Evolutionary conservation across 2,797 vertebrate species (phyloP).

Genomic region (Diplodus puntazzo): DNA sequence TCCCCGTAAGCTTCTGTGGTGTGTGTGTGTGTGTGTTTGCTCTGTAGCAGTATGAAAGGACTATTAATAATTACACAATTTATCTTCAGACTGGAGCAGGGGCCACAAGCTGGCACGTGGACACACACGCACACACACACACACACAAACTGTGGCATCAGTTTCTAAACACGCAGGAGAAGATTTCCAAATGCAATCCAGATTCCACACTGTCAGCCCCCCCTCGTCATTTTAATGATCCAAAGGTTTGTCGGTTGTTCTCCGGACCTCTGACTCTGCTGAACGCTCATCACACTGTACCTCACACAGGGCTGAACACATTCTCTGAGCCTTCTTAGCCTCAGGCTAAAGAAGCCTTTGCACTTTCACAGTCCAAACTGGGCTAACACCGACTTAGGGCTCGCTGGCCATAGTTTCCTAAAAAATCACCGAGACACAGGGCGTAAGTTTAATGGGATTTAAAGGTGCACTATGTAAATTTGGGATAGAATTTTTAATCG

Average conservation of each 20-base stretch:
- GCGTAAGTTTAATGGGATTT: too few species aligned
- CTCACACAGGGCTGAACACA: too few species aligned
- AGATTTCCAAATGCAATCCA: constrained; percentile 52
- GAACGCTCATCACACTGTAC: neutral
- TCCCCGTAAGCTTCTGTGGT: too few species aligned
- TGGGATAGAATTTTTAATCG: too few species aligned
- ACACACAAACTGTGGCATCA: constrained; percentile 31
- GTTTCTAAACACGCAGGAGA: constrained; percentile 40
- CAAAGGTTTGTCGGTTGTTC: constrained; percentile 31
- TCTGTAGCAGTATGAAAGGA: constrained; percentile 2
- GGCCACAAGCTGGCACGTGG: constrained; percentile 30
- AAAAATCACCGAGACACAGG: too few species aligned
- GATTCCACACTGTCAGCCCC: constrained; percentile 24
- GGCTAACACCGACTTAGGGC: too few species aligned
- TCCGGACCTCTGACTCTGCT: constrained; percentile 3
- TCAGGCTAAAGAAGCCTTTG: too few species aligned
- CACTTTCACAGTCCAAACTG: too few species aligned
- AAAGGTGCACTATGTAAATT: too few species aligned
- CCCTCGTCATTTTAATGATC: neutral
- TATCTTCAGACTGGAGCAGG: constrained; percentile 60
- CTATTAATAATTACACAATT: constrained; percentile 81
- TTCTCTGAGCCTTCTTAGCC: too few species aligned
- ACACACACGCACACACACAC: constrained; percentile 23
- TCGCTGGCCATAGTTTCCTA: too few species aligned
- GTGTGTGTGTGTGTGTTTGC: neutral